Conservation (phyloP, 2,888 invertebrate genomes). For the Heterodera filipjevi region DNA sequence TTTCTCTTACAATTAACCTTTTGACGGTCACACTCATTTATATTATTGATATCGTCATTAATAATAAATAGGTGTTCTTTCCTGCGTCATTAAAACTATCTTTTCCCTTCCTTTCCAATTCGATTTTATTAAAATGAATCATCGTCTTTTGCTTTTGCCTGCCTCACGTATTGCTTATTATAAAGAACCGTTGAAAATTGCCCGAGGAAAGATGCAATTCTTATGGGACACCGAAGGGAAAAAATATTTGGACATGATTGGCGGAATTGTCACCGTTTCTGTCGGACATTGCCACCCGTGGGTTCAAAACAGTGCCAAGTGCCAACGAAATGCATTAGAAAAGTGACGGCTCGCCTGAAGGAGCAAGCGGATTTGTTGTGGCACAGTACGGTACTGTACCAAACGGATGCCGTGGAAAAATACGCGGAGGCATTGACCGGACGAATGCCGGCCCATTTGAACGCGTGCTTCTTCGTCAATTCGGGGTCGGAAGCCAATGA, state of each 20-base stretch:
- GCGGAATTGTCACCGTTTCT: conserved; percentile 90
- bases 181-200: conserved; percentile 80
- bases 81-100: too few relatives aligned
- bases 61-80: not conserved
- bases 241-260: conserved; percentile 91
- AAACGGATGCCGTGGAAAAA: conserved; percentile 86
- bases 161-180: conserved; percentile 70
- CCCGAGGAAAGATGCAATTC: conserved; percentile 43
- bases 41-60: not conserved
- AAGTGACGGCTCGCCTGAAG: conserved; percentile 79
- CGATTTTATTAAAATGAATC: not conserved
- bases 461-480: conserved; percentile 88
- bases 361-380: conserved; percentile 82
- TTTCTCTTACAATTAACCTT: not conserved
- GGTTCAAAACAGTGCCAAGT: conserved; percentile 27
- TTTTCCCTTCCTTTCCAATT: too few relatives aligned
- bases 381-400: conserved; percentile 90
- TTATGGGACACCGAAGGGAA: conserved; percentile 77
- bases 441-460: conserved; percentile 83
- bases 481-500: conserved; percentile 98
- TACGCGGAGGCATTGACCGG: conserved; percentile 81
- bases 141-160: not conserved
- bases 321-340: conserved; percentile 70
- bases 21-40: not conserved
- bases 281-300: conserved; percentile 87